Conservation (phyloP, 2,113 vertebrate species). For the Lagenorhynchus albirostris region DNA sequence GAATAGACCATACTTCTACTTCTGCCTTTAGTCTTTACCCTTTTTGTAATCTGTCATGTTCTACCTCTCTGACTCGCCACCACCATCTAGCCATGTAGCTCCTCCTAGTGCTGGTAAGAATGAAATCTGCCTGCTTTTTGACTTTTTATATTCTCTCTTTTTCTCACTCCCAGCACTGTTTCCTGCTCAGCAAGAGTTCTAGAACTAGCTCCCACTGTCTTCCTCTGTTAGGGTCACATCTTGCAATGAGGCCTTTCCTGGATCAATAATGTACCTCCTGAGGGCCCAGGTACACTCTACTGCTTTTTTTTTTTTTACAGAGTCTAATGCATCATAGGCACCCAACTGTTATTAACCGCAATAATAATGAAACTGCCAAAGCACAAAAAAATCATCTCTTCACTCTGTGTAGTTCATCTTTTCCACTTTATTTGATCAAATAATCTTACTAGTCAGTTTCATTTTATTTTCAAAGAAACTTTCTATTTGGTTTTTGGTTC, state of each 20-base stretch:
- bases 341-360: conserved; percentile 32
- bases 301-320: conserved; percentile 10
- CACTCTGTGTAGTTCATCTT: neutral
- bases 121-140: neutral
- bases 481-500: neutral
- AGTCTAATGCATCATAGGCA: neutral
- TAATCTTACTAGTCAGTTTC: neutral
- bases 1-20: neutral
- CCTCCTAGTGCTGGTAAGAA: neutral
- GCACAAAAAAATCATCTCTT: neutral
- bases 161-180: neutral
- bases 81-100: neutral
- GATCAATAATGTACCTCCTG: conserved; percentile 20
- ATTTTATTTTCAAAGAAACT: conserved; percentile 23
- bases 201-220: neutral
- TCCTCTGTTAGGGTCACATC: neutral
- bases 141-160: neutral
- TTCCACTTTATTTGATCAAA: neutral
- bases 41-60: neutral
- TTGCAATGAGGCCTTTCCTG: conserved; percentile 17
- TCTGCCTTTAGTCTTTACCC: neutral
- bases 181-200: neutral
- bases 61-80: neutral
- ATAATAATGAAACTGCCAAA: neutral
- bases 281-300: neutral